phyloP scores from a whole-genome alignment of 2,888 invertebrate genomes.

The Euzophera pinguis region DNA sequence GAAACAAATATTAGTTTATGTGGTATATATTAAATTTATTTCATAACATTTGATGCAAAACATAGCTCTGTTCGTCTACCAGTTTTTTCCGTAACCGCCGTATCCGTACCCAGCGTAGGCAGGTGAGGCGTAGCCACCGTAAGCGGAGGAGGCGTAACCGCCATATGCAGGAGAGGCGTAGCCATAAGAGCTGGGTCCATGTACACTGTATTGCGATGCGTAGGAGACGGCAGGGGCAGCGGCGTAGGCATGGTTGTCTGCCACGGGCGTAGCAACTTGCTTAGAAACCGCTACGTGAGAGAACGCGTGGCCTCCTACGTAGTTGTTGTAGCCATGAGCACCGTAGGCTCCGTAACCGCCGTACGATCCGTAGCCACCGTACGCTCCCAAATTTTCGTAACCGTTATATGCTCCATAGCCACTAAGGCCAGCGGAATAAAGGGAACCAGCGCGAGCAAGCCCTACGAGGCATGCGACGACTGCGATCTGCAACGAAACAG shows the following conservation, averaged over 20 bases:
- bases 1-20: neutral
- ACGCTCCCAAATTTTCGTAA: constrained; percentile 21
- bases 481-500: constrained; percentile 32
- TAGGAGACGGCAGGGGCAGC: constrained; percentile 24
- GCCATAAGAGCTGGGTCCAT: constrained; percentile 16
- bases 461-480: constrained; percentile 44
- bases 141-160: constrained; percentile 1
- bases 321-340: constrained; percentile 21
- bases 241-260: constrained; percentile 17
- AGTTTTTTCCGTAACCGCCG: constrained; percentile 16
- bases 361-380: constrained; percentile 17
- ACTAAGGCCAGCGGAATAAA: constrained; percentile 23
- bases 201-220: constrained; percentile 30
- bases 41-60: neutral
- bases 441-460: constrained; percentile 39
- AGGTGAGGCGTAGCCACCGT: neutral
- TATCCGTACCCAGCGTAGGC: constrained; percentile 23
- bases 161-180: constrained; percentile 12
- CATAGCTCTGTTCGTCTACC: neutral
- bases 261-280: constrained; percentile 30
- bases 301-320: constrained; percentile 30
- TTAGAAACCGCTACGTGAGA: constrained; percentile 34
- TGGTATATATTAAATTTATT: neutral
- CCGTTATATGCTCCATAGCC: constrained; percentile 21
- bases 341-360: constrained; percentile 21